phyloP scores from a whole-genome alignment of 2,113 vertebrate species.

The Sigmodon hispidus region DNA sequence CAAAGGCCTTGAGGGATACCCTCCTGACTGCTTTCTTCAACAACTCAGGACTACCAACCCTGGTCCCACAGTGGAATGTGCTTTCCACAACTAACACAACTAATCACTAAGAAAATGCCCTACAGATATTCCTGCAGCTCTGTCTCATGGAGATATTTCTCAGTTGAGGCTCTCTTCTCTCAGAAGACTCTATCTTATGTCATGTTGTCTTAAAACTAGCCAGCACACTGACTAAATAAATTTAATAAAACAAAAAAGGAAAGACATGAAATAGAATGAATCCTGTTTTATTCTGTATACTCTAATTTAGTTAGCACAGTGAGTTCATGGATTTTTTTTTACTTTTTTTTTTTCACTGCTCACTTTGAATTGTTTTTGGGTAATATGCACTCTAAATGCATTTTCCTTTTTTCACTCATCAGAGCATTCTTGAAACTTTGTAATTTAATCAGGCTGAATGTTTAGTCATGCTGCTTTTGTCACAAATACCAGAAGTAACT shows the following conservation, averaged over 20 bases:
- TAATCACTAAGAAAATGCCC: neutral
- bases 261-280: neutral
- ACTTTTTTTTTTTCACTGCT: neutral
- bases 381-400: neutral
- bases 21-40: neutral
- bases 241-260: neutral
- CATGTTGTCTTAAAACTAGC: neutral
- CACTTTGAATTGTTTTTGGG: neutral
- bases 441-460: neutral
- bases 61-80: neutral
- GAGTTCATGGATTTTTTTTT: neutral
- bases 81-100: neutral
- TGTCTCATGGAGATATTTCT: neutral
- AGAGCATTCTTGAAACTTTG: neutral
- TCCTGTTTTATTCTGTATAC: neutral
- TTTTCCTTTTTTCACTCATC: neutral
- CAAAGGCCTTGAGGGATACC: neutral
- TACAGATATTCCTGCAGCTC: neutral
- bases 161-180: neutral
- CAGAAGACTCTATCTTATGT: neutral
- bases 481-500: neutral
- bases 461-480: neutral
- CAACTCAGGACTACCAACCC: neutral
- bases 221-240: neutral
- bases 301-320: neutral